Conservation (phyloP, 2,113 vertebrate species). For the Rhadina sibilatrix region DNA sequence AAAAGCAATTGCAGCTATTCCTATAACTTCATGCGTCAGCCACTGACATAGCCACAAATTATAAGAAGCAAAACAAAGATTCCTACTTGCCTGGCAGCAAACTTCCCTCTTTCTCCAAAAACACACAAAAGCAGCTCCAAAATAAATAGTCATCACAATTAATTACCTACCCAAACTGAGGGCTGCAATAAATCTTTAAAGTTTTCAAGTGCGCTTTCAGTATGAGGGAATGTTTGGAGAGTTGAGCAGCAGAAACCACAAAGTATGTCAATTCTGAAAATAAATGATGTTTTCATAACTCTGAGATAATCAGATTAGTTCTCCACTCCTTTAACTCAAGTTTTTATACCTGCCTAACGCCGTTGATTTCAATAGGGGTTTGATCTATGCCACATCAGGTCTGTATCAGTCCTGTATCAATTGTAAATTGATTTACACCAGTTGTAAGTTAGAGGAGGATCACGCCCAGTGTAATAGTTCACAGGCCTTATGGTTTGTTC, state of each 20-base stretch:
- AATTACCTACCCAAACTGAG: slow-evolving; percentile 36
- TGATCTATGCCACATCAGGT: slow-evolving; percentile 2
- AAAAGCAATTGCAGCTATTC: not conserved
- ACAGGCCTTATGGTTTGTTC: not conserved
- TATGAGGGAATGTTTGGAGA: slow-evolving; percentile 1
- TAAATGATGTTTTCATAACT: slow-evolving; percentile 48
- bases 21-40: slow-evolving; percentile 15
- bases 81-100: slow-evolving; percentile 29
- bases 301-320: slow-evolving; percentile 42
- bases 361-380: not conserved
- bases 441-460: not conserved
- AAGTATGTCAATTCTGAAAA: slow-evolving; percentile 28
- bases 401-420: not conserved
- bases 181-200: slow-evolving; percentile 30
- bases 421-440: slow-evolving; percentile 18
- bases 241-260: slow-evolving; percentile 16
- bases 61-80: slow-evolving; percentile 34
- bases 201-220: not conserved
- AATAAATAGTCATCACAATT: slow-evolving; percentile 51
- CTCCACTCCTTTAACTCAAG: slow-evolving; percentile 1
- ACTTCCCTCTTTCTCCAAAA: slow-evolving; percentile 5
- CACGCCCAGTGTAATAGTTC: not conserved
- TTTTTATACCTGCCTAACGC: slow-evolving; percentile 32
- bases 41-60: slow-evolving; percentile 24
- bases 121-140: slow-evolving; percentile 26